Conservation (phyloP, 1,140 invertebrate species). For the Cardiocondyla obscurior region DNA sequence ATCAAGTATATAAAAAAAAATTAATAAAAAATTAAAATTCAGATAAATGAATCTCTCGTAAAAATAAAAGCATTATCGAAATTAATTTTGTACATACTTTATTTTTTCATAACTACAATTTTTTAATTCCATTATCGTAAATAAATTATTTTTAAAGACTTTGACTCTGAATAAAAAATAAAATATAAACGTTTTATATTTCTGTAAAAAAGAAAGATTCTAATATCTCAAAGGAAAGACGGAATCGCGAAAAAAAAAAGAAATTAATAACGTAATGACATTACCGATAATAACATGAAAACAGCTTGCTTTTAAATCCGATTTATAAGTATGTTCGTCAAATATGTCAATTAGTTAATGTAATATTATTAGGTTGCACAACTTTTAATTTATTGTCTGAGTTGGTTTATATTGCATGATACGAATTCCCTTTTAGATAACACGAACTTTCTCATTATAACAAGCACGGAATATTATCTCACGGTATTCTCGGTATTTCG, state of each 20-base stretch:
- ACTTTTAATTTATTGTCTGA: constrained; percentile 40
- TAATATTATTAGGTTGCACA: constrained; percentile 26
- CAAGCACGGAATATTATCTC: constrained; percentile 39
- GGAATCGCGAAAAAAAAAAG: neutral
- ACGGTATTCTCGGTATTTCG: constrained; percentile 23
- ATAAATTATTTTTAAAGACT: neutral
- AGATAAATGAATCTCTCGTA: neutral
- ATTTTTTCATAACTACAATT: neutral
- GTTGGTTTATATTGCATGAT: constrained; percentile 17
- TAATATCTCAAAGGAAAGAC: neutral
- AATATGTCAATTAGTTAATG: neutral
- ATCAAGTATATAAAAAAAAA: neutral
- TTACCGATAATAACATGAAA: neutral
- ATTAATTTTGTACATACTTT: constrained; percentile 4
- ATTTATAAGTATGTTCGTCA: neutral
- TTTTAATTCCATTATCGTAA: neutral
- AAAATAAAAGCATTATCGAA: neutral
- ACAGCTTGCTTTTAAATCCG: neutral
- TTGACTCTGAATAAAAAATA: neutral
- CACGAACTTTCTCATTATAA: constrained; percentile 45
- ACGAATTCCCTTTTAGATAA: constrained; percentile 40
- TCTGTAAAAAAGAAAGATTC: neutral
- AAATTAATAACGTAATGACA: neutral
- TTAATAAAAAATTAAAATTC: neutral
- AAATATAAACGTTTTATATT: neutral